These are phyloP conservation scores for Leptinotarsa juncta DNA, from an alignment of 2,888 invertebrate genomes.

Conservation along the genomic window DNA sequence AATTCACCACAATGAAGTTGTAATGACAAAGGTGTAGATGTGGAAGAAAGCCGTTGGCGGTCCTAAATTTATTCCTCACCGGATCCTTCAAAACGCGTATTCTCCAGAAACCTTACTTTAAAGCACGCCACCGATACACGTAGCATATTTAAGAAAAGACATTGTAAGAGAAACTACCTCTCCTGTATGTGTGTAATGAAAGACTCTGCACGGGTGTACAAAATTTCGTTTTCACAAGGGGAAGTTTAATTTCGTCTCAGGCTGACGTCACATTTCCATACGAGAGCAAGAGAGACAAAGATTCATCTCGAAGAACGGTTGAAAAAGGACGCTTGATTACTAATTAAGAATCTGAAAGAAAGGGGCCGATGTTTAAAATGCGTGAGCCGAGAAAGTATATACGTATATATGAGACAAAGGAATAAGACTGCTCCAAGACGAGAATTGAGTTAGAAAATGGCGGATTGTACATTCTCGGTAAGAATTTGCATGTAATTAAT, in stretches of 20 bases:
- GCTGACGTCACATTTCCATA: constrained; percentile 66
- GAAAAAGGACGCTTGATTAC: constrained; percentile 70
- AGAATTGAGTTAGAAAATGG: constrained; percentile 66
- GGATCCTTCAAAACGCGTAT: constrained; percentile 44
- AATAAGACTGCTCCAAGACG: constrained; percentile 64
- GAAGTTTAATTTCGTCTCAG: constrained; percentile 48
- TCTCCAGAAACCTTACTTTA: constrained; percentile 48
- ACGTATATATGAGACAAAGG: constrained; percentile 65
- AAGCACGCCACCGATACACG: constrained; percentile 59
- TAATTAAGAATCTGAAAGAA: constrained; percentile 80
- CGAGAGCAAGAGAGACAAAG: constrained; percentile 68
- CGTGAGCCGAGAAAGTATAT: constrained; percentile 64
- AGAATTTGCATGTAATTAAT: constrained; percentile 68
- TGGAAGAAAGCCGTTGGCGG: constrained; percentile 45
- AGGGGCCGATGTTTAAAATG: constrained; percentile 69
- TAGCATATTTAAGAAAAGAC: constrained; percentile 62
- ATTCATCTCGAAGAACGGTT: constrained; percentile 54
- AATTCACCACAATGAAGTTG: constrained; percentile 45
- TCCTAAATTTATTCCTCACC: constrained; percentile 42
- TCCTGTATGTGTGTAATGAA: constrained; percentile 64
- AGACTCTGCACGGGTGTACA: constrained; percentile 66
- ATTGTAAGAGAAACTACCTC: constrained; percentile 53
- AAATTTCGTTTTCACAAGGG: constrained; percentile 65
- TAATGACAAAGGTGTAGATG: constrained; percentile 51
- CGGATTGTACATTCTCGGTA: constrained; percentile 66